Evolutionary conservation across 1,140 invertebrate species (phyloP).

Genomic region (Popillia japonica): DNA sequence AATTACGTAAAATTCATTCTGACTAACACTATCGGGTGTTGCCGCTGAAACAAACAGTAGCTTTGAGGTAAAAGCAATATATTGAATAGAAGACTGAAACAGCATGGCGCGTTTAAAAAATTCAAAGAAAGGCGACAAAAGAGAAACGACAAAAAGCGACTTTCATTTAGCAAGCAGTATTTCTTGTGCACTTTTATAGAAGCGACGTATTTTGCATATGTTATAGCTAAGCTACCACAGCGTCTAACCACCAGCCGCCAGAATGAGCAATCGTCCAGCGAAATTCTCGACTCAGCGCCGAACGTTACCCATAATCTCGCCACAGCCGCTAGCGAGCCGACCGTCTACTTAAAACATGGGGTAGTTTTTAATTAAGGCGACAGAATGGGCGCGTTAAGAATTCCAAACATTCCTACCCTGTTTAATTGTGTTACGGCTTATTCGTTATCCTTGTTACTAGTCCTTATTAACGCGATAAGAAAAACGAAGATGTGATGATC

Average conservation of each 20-base stretch:
- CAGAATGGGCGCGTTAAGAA: conserved; percentile 58
- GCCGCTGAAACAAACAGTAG: no score
- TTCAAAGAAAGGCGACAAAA: conserved; percentile 29
- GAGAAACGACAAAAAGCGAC: conserved; percentile 33
- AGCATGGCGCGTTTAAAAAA: background rate
- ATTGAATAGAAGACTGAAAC: background rate
- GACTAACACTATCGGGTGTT: no score
- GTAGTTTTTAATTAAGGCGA: conserved; percentile 61
- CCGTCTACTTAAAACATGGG: conserved; percentile 52
- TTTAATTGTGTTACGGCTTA: conserved; percentile 57
- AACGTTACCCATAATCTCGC: conserved; percentile 18
- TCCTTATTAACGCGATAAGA: conserved; percentile 35
- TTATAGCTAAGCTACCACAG: conserved; percentile 57
- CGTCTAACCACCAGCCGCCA: conserved; percentile 56
- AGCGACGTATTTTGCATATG: conserved; percentile 52
- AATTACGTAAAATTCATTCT: no score
- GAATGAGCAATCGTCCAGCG: conserved; percentile 47
- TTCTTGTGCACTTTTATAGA: conserved; percentile 47
- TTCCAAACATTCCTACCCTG: conserved; percentile 56
- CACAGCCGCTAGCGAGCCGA: conserved; percentile 42
- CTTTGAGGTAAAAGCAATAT: background rate
- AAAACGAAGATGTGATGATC: conserved; percentile 36
- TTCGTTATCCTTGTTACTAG: conserved; percentile 47
- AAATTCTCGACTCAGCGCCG: conserved; percentile 38
- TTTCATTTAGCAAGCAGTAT: conserved; percentile 47